Evolutionary conservation across 2,113 vertebrate genomes (phyloP).

Genomic region (Vidua macroura): DNA sequence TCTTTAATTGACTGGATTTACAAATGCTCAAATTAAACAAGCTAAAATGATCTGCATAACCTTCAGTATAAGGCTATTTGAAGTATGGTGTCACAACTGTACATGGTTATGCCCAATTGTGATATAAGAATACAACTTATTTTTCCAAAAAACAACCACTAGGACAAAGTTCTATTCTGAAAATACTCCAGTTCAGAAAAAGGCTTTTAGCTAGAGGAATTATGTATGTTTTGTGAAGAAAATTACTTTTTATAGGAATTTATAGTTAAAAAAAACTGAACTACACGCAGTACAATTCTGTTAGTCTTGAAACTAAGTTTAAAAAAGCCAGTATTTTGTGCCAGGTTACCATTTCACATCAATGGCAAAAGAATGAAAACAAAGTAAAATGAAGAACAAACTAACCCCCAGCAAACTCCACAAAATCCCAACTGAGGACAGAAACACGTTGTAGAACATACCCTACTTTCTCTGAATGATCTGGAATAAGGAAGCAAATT

Average conservation of each 20-base stretch:
- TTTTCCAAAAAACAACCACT: background rate
- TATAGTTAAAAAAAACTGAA: background rate
- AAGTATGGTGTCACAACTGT: background rate
- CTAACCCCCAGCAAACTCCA: background rate
- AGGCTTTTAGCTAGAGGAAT: background rate
- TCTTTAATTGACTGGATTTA: background rate
- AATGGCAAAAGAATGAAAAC: background rate
- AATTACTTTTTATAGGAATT: background rate
- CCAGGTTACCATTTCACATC: background rate
- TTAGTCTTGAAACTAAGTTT: background rate
- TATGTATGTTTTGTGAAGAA: background rate
- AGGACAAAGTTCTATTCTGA: background rate
- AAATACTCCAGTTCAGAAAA: background rate
- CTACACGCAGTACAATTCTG: background rate
- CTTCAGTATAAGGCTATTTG: background rate
- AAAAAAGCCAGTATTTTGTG: background rate
- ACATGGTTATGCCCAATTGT: background rate
- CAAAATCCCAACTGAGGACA: background rate
- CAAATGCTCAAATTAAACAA: background rate
- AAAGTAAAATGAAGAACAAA: background rate
- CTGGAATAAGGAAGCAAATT: background rate
- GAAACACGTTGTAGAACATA: background rate
- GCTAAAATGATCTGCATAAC: background rate
- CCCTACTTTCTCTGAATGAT: background rate
- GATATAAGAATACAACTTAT: background rate